Conservation (phyloP, 2,113 vertebrate genomes). For the Macquaria australasica region DNA sequence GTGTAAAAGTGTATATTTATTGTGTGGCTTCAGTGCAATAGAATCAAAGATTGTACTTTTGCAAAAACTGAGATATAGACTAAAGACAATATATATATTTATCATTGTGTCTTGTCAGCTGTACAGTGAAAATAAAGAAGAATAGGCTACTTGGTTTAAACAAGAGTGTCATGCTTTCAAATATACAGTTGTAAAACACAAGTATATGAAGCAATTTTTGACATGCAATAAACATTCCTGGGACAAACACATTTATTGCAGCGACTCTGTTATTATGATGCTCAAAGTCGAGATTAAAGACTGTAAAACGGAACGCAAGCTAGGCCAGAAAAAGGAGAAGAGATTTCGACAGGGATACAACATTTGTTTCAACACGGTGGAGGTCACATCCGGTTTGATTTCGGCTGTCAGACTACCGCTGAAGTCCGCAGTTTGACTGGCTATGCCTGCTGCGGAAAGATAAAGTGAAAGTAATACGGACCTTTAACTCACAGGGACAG, state of each 20-base stretch:
- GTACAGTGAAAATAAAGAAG: slow-evolving; percentile 4
- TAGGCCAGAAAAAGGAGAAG: background rate
- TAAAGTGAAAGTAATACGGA: slow-evolving; percentile 5
- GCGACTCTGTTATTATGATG: background rate
- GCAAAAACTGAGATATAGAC: background rate
- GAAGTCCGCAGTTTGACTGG: slow-evolving; percentile 26
- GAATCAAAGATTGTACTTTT: background rate
- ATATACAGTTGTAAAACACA: slow-evolving; percentile 35
- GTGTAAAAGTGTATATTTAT: slow-evolving; percentile 33
- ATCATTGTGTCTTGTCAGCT: slow-evolving; percentile 34
- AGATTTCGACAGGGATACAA: background rate
- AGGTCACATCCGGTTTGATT: slow-evolving; percentile 57
- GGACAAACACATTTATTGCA: background rate
- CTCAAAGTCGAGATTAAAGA: background rate
- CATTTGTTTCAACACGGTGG: background rate
- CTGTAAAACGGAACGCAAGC: background rate
- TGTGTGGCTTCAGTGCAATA: slow-evolving; percentile 18
- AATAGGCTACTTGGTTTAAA: background rate
- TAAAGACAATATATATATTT: slow-evolving; percentile 39
- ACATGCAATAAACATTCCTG: slow-evolving; percentile 66
- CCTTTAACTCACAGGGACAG: slow-evolving; percentile 16
- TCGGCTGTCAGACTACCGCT: background rate
- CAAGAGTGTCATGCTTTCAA: slow-evolving; percentile 9
- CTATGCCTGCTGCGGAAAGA: slow-evolving; percentile 16
- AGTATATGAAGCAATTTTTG: slow-evolving; percentile 2